phyloP scores from a whole-genome alignment of 2,113 vertebrate genomes.

The Rhinolophus ferrumequinum region DNA sequence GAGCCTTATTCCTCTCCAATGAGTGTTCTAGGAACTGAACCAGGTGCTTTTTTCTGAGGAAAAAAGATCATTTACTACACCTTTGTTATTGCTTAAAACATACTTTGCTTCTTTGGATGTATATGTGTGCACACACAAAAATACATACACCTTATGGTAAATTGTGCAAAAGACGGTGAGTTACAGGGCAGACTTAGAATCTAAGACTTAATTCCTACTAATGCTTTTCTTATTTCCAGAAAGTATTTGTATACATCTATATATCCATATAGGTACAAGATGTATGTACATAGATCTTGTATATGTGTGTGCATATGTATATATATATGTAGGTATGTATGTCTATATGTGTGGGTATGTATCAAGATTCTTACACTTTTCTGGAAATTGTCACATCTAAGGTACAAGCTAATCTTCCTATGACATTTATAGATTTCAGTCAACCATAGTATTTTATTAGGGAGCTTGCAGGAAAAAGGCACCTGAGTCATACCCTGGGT shows the following conservation, averaged over 20 bases:
- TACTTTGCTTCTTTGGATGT: background rate
- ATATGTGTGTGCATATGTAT: background rate
- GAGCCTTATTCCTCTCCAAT: background rate
- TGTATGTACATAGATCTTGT: background rate
- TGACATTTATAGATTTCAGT: background rate
- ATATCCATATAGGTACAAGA: too few species aligned
- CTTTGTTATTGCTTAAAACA: background rate
- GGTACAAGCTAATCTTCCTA: background rate
- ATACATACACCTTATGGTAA: background rate
- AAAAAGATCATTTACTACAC: background rate
- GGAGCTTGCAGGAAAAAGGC: background rate
- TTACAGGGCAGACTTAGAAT: background rate
- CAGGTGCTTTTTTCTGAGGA: background rate
- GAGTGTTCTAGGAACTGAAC: background rate
- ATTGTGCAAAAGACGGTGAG: background rate
- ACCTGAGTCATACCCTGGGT: background rate
- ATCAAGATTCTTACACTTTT: background rate
- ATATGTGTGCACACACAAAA: background rate
- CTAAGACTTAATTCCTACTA: background rate
- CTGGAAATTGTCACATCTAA: background rate
- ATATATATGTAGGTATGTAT: too few species aligned
- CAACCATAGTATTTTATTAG: background rate
- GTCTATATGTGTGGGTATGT: background rate
- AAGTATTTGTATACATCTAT: background rate
- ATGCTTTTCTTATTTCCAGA: background rate